phyloP scores from a whole-genome alignment of 1,140 invertebrate species.

The Aphelenchoides avenae region DNA sequence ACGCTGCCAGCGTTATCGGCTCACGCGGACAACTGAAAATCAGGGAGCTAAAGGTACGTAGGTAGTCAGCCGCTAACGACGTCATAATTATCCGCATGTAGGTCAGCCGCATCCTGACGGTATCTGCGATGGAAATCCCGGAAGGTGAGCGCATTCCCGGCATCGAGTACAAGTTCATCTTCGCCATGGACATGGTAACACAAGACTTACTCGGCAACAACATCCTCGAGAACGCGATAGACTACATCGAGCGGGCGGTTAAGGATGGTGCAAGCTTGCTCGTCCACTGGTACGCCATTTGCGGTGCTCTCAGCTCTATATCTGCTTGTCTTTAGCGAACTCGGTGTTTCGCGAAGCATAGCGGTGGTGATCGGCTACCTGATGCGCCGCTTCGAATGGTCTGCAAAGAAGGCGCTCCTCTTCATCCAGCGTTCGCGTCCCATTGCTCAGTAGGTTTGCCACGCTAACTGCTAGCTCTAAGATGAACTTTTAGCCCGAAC shows the following conservation, averaged over 20 bases:
- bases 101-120: conserved; percentile 45
- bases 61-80: neutral
- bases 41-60: conserved; percentile 32
- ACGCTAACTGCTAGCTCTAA: neutral
- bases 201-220: conserved; percentile 41
- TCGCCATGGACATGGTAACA: conserved; percentile 34
- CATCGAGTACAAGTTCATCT: conserved; percentile 44
- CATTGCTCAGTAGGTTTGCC: conserved; percentile 19
- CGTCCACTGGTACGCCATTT: conserved; percentile 52
- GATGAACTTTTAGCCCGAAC: conserved; percentile 31
- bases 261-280: conserved; percentile 43
- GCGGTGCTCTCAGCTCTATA: neutral
- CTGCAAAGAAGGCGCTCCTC: conserved; percentile 32
- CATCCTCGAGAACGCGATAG: conserved; percentile 41
- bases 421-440: conserved; percentile 42
- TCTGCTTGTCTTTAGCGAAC: conserved; percentile 40
- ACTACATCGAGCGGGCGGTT: conserved; percentile 38
- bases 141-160: conserved; percentile 12
- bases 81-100: conserved; percentile 8
- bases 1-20: conserved; percentile 38
- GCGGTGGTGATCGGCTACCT: conserved; percentile 50
- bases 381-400: conserved; percentile 42
- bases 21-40: conserved; percentile 12
- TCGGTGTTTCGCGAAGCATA: conserved; percentile 43
- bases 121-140: conserved; percentile 33